Evolutionary conservation across 2,113 vertebrate species (phyloP).

Genomic region (Myxocyprinus asiaticus): DNA sequence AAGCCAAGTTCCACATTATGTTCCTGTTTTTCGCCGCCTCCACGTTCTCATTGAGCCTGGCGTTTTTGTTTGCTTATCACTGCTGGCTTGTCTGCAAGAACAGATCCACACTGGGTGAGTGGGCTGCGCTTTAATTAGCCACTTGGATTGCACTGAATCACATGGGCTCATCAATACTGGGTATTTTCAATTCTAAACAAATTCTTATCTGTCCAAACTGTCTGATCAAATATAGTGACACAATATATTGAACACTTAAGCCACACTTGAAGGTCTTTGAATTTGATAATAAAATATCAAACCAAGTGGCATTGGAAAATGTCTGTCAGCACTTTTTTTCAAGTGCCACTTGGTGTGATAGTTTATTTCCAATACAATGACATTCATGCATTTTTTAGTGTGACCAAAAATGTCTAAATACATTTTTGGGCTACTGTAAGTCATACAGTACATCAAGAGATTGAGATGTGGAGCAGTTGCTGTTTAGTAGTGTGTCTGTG

Average conservation of each 20-base stretch:
- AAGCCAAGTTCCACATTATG: conserved; percentile 99
- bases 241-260: no score
- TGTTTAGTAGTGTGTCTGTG: conserved; percentile 6
- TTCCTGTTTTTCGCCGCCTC: conserved; percentile 98
- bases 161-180: neutral
- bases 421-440: no score
- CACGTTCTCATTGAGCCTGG: conserved; percentile 98
- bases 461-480: conserved; percentile 7
- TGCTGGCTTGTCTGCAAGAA: conserved; percentile 99
- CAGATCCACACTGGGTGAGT: conserved; percentile 94
- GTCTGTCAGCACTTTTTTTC: no score
- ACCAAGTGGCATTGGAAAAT: no score
- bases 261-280: no score
- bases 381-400: no score
- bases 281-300: no score
- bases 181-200: neutral
- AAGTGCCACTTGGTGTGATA: no score
- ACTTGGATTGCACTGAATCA: neutral
- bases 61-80: conserved; percentile 94
- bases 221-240: neutral
- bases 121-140: conserved; percentile 14
- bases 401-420: no score
- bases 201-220: neutral
- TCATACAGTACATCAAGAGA: neutral
- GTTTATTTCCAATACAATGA: no score